phyloP scores from a whole-genome alignment of 2,888 invertebrate species.

The Choreutis nemorana region DNA sequence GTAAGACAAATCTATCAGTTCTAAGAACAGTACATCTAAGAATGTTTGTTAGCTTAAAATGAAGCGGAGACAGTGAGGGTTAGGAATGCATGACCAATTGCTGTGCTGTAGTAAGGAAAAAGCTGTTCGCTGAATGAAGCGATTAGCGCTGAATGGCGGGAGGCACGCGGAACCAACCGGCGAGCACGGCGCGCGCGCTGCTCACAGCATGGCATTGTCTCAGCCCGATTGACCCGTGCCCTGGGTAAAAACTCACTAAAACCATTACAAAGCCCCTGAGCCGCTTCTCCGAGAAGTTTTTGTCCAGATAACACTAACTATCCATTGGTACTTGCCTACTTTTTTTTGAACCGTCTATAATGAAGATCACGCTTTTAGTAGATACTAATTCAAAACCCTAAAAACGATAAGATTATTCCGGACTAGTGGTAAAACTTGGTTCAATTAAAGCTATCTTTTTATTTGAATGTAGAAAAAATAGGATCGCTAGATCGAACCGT shows the following conservation, averaged over 20 bases:
- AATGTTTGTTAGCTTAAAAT: too few species aligned
- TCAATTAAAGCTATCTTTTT: too few species aligned
- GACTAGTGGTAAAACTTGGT: too few species aligned
- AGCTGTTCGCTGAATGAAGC: conserved; percentile 58
- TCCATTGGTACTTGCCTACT: too few species aligned
- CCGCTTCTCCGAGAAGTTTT: conserved; percentile 32
- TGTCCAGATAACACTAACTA: too few species aligned
- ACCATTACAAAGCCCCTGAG: conserved; percentile 26
- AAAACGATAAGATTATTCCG: too few species aligned
- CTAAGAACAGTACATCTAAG: too few species aligned
- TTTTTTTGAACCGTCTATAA: too few species aligned
- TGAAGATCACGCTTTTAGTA: too few species aligned
- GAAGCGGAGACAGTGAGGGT: too few species aligned
- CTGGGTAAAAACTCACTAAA: conserved; percentile 33
- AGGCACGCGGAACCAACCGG: conserved; percentile 58
- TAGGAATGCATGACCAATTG: conserved; percentile 64
- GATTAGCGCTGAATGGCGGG: conserved; percentile 58
- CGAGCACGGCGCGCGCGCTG: conserved; percentile 38
- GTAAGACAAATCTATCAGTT: conserved; percentile 7
- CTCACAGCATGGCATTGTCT: conserved; percentile 51
- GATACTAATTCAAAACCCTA: too few species aligned
- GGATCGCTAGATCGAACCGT: conserved; percentile 16
- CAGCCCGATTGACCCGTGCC: conserved; percentile 62
- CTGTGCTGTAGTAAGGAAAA: conserved; percentile 36
- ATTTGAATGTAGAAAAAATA: conserved; percentile 54